phyloP scores from a whole-genome alignment of 2,888 invertebrate species.

The Oxycera nigricornis region DNA sequence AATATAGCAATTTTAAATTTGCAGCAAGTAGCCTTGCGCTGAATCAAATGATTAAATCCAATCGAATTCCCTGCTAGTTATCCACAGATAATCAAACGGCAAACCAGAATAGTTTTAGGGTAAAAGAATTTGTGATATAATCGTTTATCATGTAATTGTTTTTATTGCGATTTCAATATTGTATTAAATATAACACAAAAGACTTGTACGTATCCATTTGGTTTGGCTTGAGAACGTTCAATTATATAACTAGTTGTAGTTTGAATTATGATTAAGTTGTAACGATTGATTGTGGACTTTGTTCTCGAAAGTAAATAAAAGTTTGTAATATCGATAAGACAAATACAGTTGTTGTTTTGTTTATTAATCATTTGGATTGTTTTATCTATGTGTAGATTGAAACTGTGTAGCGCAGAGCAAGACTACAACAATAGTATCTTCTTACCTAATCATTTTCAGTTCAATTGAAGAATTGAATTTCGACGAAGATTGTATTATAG shows the following conservation, averaged over 20 bases:
- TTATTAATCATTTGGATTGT: not conserved
- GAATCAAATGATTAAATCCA: not conserved
- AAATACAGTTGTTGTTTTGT: not conserved
- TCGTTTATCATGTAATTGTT: conserved; percentile 13
- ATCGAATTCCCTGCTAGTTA: not conserved
- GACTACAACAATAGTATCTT: too few relatives aligned
- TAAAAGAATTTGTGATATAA: conserved; percentile 35
- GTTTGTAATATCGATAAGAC: not conserved
- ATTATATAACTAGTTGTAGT: too few relatives aligned
- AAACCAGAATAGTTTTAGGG: conserved; percentile 27
- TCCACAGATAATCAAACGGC: not conserved
- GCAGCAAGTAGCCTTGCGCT: not conserved
- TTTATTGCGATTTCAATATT: too few relatives aligned
- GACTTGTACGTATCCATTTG: too few relatives aligned
- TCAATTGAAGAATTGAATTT: too few relatives aligned
- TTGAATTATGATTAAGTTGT: not conserved
- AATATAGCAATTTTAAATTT: not conserved
- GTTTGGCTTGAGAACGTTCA: too few relatives aligned
- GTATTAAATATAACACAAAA: too few relatives aligned
- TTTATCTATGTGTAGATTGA: too few relatives aligned
- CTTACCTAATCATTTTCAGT: too few relatives aligned
- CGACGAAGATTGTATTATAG: too few relatives aligned
- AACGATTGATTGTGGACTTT: not conserved
- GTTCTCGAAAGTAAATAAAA: not conserved
- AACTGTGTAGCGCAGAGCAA: too few relatives aligned